Conservation (phyloP, 1,140 invertebrate species). For the Eumeta japonica region DNA sequence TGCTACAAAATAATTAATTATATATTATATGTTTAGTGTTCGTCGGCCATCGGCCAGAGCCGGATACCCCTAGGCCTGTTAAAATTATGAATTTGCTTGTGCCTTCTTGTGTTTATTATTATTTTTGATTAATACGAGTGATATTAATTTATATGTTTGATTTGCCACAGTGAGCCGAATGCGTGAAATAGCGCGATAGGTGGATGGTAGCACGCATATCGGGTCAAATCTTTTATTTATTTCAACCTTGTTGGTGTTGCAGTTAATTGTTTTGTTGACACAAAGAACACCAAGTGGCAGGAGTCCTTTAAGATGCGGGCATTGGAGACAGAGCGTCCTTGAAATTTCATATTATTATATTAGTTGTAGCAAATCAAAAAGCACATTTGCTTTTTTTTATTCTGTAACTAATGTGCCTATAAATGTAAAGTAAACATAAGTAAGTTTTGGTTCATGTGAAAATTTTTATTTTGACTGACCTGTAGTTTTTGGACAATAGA, state of each 20-base stretch:
- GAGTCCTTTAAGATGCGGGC: slow-evolving; percentile 43
- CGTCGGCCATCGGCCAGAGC: slow-evolving; percentile 41
- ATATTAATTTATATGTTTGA: slow-evolving; percentile 52
- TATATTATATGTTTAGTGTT: slow-evolving; percentile 43
- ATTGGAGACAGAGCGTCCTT: slow-evolving; percentile 41
- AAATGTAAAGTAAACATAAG: slow-evolving; percentile 54
- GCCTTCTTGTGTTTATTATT: slow-evolving; percentile 48
- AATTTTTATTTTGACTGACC: slow-evolving; percentile 19
- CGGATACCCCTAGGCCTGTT: slow-evolving; percentile 33
- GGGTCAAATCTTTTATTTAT: too few species aligned
- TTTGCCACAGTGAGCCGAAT: too few species aligned
- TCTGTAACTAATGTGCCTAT: slow-evolving; percentile 56
- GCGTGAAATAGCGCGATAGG: too few species aligned
- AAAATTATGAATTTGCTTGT: slow-evolving; percentile 50
- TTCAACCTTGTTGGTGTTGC: slow-evolving; percentile 44
- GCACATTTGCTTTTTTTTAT: slow-evolving; percentile 50
- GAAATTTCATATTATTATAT: slow-evolving; percentile 34
- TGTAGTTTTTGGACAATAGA: too few species aligned
- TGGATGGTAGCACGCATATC: too few species aligned
- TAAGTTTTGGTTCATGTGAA: slow-evolving; percentile 40
- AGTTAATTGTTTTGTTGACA: slow-evolving; percentile 41
- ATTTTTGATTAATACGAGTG: slow-evolving; percentile 36
- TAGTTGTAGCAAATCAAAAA: slow-evolving; percentile 50
- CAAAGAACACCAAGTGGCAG: slow-evolving; percentile 32
- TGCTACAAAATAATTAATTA: slow-evolving; percentile 53